Conservation (phyloP, 2,113 vertebrate genomes). For the Corythoichthys intestinalis region DNA sequence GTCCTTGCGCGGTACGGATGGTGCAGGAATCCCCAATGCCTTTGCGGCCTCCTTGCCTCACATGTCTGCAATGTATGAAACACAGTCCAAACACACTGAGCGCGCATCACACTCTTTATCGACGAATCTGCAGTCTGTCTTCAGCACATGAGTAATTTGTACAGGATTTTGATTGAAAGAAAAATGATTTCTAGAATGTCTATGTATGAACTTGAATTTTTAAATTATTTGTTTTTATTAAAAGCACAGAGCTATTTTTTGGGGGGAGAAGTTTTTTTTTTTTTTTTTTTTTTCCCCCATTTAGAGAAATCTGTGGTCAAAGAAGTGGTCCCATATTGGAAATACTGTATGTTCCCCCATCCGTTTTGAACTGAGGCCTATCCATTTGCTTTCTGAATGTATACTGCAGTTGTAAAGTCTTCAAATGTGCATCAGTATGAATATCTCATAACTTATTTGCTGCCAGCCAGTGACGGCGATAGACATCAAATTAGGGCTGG, state of each 20-base stretch:
- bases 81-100: constrained; percentile 22
- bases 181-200: constrained; percentile 65
- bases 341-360: constrained; percentile 1
- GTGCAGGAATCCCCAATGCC: constrained; percentile 55
- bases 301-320: constrained; percentile 57
- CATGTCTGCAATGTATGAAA: constrained; percentile 39
- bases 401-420: constrained; percentile 46
- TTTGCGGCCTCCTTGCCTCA: constrained; percentile 58
- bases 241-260: constrained; percentile 75
- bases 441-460: constrained; percentile 27
- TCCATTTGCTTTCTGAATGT: constrained; percentile 66
- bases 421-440: constrained; percentile 42
- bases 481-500: too few species aligned
- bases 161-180: constrained; percentile 58
- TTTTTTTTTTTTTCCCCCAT: constrained; percentile 71
- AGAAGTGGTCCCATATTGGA: constrained; percentile 12
- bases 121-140: constrained; percentile 67
- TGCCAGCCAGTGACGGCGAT: too few species aligned
- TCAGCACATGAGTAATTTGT: constrained; percentile 66
- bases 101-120: constrained; percentile 46
- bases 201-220: constrained; percentile 78
- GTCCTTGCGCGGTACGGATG: constrained; percentile 55
- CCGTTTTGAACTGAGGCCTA: constrained; percentile 38
- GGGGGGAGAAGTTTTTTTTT: constrained; percentile 49
- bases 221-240: constrained; percentile 71